A percentile compares a stretch with the other conserved stretches of the same genome.
Conservation (phyloP, 2,113 vertebrate species). For the Thomomys bottae region DNA sequence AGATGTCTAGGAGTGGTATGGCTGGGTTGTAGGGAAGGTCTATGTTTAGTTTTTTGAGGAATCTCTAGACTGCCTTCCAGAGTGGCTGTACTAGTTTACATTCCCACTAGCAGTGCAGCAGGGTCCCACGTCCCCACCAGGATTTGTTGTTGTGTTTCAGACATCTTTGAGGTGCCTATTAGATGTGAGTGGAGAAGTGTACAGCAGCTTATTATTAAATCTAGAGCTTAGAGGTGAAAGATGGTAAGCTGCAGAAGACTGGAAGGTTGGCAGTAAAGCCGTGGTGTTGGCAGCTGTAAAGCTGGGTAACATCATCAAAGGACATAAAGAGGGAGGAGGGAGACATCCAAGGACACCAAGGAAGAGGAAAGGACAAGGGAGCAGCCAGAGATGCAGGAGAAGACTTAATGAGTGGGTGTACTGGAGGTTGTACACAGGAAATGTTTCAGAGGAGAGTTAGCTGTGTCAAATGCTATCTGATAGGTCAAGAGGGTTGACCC, state of each 20-base stretch:
- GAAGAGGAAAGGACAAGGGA: neutral
- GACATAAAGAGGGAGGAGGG: too few species aligned
- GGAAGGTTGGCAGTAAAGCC: neutral
- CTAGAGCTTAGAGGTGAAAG: neutral
- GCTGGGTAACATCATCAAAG: neutral
- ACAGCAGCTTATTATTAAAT: neutral
- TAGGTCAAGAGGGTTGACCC: neutral
- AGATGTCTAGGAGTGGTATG: too few species aligned
- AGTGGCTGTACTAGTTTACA: too few species aligned
- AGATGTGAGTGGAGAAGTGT: neutral
- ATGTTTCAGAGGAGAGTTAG: neutral
- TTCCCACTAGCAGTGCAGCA: too few species aligned
- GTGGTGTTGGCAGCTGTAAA: neutral
- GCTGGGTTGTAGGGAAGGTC: too few species aligned
- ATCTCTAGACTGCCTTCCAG: too few species aligned
- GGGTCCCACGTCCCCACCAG: too few species aligned
- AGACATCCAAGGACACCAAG: neutral
- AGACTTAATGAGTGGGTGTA: neutral
- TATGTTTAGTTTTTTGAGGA: too few species aligned
- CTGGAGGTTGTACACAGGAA: neutral
- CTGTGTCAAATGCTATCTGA: neutral
- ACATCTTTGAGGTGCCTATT: neutral
- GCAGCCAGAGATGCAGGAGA: neutral
- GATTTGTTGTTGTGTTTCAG: neutral
- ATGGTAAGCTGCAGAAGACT: neutral